A percentile compares a stretch with the other conserved stretches of the same genome.
Evolutionary conservation across 1,140 invertebrate genomes (phyloP).

Genomic region (Drosophila takahashii): DNA sequence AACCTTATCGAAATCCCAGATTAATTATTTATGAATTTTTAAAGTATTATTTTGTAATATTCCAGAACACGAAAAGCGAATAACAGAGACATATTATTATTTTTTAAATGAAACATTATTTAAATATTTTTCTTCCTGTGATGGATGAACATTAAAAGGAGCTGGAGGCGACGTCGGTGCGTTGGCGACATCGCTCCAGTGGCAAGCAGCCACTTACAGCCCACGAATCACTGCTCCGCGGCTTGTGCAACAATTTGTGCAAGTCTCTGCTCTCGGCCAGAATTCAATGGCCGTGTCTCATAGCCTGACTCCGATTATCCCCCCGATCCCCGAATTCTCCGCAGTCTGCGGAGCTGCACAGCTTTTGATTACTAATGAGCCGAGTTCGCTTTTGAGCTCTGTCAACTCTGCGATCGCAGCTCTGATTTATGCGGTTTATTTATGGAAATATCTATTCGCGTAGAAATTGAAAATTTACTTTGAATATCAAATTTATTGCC

Average conservation of each 20-base stretch:
- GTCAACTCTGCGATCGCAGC: constrained; percentile 47
- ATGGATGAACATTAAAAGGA: constrained; percentile 4
- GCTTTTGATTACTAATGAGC: constrained; percentile 81
- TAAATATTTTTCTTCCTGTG: constrained; percentile 1
- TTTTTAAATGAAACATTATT: too few relatives aligned
- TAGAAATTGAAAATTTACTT: constrained; percentile 79
- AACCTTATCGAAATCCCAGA: too few relatives aligned
- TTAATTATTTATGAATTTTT: too few relatives aligned
- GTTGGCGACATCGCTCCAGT: constrained; percentile 70
- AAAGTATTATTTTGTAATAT: too few relatives aligned
- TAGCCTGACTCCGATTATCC: constrained; percentile 18
- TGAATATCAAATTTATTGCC: constrained; percentile 71
- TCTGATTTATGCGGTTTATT: constrained; percentile 81
- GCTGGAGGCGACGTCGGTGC: constrained; percentile 36
- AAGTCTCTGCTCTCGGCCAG: constrained; percentile 53
- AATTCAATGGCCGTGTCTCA: constrained; percentile 53
- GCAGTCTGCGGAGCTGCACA: constrained; percentile 45
- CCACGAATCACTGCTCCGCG: constrained; percentile 39
- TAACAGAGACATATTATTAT: too few relatives aligned
- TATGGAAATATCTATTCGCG: constrained; percentile 78
- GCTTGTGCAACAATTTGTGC: constrained; percentile 75
- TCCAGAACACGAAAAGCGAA: too few relatives aligned
- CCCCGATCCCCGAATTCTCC: neutral
- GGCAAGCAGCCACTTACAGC: constrained; percentile 52
- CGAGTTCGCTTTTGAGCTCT: constrained; percentile 41